Percentiles rank a stretch among this genome's conserved stretches.
These are phyloP conservation scores for Caenorhabditis virilis DNA, from an alignment of 2,888 invertebrate genomes.

Conservation along the genomic window DNA sequence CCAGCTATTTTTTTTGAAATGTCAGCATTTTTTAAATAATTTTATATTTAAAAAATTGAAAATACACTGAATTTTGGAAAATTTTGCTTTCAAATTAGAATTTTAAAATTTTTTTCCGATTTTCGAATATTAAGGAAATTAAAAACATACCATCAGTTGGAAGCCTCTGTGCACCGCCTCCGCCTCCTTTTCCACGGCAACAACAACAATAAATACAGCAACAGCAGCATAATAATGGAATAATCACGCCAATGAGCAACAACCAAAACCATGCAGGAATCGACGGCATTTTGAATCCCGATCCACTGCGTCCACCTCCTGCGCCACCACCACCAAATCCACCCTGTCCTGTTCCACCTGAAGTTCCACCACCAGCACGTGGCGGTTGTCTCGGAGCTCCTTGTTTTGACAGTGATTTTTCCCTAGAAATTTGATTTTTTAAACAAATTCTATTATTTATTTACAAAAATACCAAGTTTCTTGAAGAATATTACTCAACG, in stretches of 20 bases:
- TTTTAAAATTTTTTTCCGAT: neutral
- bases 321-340: slow-evolving; percentile 14
- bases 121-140: neutral
- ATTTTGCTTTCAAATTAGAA: neutral
- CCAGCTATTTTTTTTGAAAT: neutral
- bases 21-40: neutral
- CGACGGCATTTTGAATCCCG: slow-evolving; percentile 38
- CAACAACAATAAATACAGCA: slow-evolving; percentile 63
- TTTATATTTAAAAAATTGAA: neutral
- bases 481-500: slow-evolving; percentile 57
- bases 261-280: slow-evolving; percentile 53
- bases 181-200: slow-evolving; percentile 54
- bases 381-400: slow-evolving; percentile 39
- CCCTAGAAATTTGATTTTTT: slow-evolving; percentile 25
- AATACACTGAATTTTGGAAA: neutral
- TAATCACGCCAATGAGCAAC: slow-evolving; percentile 50
- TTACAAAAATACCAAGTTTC: slow-evolving; percentile 29
- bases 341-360: slow-evolving; percentile 16
- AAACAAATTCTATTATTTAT: neutral
- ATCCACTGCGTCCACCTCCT: slow-evolving; percentile 12
- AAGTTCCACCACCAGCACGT: slow-evolving; percentile 20
- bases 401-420: slow-evolving; percentile 56
- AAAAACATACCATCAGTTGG: slow-evolving; percentile 28
- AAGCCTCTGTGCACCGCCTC: slow-evolving; percentile 40
- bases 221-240: slow-evolving; percentile 63